These are phyloP conservation scores for Ptiloglossa arizonensis DNA, from an alignment of 1,140 invertebrate species.

Conservation along the genomic window DNA sequence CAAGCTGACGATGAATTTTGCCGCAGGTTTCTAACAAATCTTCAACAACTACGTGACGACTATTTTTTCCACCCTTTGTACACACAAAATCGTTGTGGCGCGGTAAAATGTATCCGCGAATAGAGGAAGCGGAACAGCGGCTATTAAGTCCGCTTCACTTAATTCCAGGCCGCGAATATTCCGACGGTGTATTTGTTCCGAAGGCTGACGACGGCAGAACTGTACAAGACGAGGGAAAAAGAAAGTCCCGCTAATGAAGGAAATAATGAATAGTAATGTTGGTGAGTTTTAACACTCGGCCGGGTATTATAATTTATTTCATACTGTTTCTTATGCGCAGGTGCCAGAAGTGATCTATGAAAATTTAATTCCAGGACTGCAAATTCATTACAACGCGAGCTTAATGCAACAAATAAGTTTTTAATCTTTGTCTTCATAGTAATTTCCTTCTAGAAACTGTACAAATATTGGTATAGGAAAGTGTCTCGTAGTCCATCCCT, in stretches of 20 bases:
- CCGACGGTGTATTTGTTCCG: constrained; percentile 41
- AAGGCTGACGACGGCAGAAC: too few species aligned
- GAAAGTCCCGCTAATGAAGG: constrained; percentile 54
- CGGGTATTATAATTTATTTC: constrained; percentile 47
- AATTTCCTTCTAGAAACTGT: constrained; percentile 40
- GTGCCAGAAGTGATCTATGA: constrained; percentile 43
- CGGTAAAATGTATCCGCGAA: too few species aligned
- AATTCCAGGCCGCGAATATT: constrained; percentile 31
- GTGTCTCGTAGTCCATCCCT: too few species aligned
- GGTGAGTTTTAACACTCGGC: constrained; percentile 56
- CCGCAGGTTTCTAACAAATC: too few species aligned
- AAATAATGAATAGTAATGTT: constrained; percentile 59
- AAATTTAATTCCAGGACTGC: constrained; percentile 42
- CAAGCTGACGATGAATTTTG: too few species aligned
- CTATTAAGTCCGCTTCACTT: constrained; percentile 18
- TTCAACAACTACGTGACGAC: too few species aligned
- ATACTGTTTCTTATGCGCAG: constrained; percentile 12
- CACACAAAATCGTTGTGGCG: too few species aligned
- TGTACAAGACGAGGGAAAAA: too few species aligned
- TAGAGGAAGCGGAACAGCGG: neutral
- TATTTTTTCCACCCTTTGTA: too few species aligned
- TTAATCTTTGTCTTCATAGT: too few species aligned
- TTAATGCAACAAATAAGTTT: neutral
- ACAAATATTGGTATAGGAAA: too few species aligned
- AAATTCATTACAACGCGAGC: neutral